These are phyloP conservation scores for Silurus asotus DNA, from an alignment of 2,113 vertebrate genomes.

Conservation along the genomic window DNA sequence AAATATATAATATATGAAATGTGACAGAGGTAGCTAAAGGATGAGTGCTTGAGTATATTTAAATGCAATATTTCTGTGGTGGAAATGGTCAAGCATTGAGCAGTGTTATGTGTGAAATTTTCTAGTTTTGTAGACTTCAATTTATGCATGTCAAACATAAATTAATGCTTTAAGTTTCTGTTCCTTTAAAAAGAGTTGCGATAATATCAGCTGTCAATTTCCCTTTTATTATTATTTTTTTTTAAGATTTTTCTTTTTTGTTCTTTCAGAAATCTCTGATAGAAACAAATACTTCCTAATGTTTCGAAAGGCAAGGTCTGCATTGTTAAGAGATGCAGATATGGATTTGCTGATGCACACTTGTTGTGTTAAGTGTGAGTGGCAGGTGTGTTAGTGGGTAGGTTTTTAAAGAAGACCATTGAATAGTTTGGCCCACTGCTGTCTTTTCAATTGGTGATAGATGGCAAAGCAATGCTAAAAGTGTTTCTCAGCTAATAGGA, in stretches of 20 bases:
- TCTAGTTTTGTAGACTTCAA: slow-evolving; percentile 82
- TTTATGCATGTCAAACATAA: slow-evolving; percentile 81
- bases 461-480: slow-evolving; percentile 20
- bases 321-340: background rate
- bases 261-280: slow-evolving; percentile 6
- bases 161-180: slow-evolving; percentile 79
- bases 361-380: slow-evolving; percentile 3
- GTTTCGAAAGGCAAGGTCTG: background rate
- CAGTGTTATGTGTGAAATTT: slow-evolving; percentile 83
- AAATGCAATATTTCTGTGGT: slow-evolving; percentile 93
- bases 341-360: background rate
- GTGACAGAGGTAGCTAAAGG: slow-evolving; percentile 67
- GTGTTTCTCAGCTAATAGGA: slow-evolving; percentile 20
- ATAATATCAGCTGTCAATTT: slow-evolving; percentile 44
- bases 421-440: slow-evolving; percentile 24
- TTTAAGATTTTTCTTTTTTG: slow-evolving; percentile 13
- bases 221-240: slow-evolving; percentile 53
- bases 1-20: slow-evolving; percentile 67
- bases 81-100: slow-evolving; percentile 77
- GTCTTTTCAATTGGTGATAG: slow-evolving; percentile 16
- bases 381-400: background rate
- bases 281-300: slow-evolving; percentile 8
- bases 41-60: slow-evolving; percentile 72
- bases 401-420: slow-evolving; percentile 8
- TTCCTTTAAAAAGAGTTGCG: slow-evolving; percentile 56